Base-by-base conservation (phyloP, 2,888 invertebrate species). In the Drosophila subquinaria region DNA sequence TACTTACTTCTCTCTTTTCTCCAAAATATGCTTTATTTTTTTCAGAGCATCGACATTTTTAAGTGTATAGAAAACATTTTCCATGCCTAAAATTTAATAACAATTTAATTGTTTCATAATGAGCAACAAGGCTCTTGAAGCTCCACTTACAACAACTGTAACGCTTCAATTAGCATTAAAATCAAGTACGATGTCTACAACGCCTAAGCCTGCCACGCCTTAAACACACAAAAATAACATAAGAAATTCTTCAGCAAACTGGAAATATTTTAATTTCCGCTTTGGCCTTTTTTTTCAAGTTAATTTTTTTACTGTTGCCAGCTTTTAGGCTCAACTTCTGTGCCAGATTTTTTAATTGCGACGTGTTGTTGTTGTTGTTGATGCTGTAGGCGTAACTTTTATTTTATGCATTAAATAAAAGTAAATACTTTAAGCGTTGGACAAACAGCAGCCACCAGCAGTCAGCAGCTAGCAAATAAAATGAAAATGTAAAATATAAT, bases 231-330 rank as follows among this genome's bases (percentile, higher is more conserved):
- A 33, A 36, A 11, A 36, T 68, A 60, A 30, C 17, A 36, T 48
- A 30, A 13, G 27, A 77, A 69, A 55, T 69, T 61, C 66, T 71
- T 64, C 63, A 76, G 73, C 74, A 74, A 90, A 79, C 76, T 83
- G 90, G 91, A 90, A 89, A 87, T 87, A 81, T 88, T 91, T 82
- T 87, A 85, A 90, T 90, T 90, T 90, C 90, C 91, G 85, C 40
- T 70, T 70, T 72, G 52, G 56, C 69, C 66, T 50, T 61, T 63
- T 72, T 72, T 63, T 40, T 48, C 15, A 33, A 38, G 17, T n/a
- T 47, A n/a, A 53, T 57, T 62, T 62, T 65, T 55, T 45, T 57
- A 59, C 48, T 70, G 73, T 69, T 76, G 76, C 74, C 66, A 53
- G 75, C 87, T 80, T 75, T 73, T 71, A 74, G 85, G 72, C 60